phyloP scores from a whole-genome alignment of 1,140 invertebrate genomes.

The Grapholita molesta region DNA sequence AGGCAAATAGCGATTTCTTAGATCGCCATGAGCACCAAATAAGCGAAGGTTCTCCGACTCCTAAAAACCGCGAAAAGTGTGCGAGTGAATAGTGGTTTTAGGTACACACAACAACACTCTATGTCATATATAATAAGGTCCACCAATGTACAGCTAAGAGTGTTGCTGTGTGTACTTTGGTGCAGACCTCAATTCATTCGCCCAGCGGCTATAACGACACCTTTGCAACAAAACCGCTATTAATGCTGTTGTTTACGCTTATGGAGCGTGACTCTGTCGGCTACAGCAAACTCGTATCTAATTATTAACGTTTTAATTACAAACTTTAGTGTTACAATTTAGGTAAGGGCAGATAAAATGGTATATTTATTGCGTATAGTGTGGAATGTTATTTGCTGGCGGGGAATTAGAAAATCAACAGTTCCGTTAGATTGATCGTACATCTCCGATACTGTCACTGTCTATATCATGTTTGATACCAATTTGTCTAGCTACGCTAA shows the following conservation, averaged over 20 bases:
- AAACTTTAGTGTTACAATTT: neutral
- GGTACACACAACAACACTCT: no score
- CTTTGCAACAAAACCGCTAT: neutral
- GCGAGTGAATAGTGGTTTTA: no score
- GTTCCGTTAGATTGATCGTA: neutral
- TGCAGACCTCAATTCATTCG: neutral
- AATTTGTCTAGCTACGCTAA: no score
- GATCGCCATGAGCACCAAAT: no score
- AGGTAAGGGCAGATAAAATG: neutral
- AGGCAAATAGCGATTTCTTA: no score
- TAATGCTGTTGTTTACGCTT: neutral
- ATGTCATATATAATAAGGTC: no score
- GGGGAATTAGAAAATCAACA: constrained; percentile 1
- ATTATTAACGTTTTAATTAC: neutral
- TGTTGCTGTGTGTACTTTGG: no score
- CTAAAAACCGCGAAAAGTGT: no score
- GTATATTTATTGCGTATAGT: neutral
- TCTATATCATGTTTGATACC: neutral
- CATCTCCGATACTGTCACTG: neutral
- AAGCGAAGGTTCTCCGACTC: no score
- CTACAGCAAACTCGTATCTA: neutral
- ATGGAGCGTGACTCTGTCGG: neutral
- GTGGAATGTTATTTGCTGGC: neutral
- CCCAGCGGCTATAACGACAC: neutral
- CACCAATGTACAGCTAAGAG: no score